Evolutionary conservation across 2,113 vertebrate species (phyloP).

Genomic region (Pygoscelis antarcticus): DNA sequence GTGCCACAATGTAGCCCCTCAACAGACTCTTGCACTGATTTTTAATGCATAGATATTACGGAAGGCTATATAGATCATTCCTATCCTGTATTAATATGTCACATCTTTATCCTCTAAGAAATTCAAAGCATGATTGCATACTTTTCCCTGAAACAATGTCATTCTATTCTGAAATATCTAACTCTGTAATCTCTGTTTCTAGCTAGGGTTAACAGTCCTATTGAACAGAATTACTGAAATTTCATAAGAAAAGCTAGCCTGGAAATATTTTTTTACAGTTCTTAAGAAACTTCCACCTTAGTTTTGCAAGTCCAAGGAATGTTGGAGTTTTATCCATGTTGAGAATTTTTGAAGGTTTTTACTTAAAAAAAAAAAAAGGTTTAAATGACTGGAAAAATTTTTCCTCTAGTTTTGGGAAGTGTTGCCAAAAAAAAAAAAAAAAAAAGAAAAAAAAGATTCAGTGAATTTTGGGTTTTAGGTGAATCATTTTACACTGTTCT

Average conservation of each 20-base stretch:
- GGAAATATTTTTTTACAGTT: background rate
- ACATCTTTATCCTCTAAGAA: background rate
- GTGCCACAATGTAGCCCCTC: background rate
- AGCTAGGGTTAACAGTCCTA: background rate
- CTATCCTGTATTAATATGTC: background rate
- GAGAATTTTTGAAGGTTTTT: background rate
- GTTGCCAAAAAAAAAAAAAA: background rate
- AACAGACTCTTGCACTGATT: background rate
- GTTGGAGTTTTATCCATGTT: background rate
- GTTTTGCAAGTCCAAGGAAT: slow-evolving; percentile 23
- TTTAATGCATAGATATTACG: background rate
- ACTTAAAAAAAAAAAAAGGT: background rate
- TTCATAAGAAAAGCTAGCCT: background rate
- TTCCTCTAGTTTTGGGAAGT: slow-evolving; percentile 1
- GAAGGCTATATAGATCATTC: background rate
- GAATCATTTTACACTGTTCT: slow-evolving; percentile 46
- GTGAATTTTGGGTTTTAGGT: slow-evolving; percentile 38
- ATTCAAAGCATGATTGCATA: background rate
- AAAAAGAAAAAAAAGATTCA: background rate
- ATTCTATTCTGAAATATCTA: background rate
- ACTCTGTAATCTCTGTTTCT: background rate
- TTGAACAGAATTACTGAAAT: background rate
- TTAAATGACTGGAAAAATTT: background rate
- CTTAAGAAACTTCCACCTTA: background rate
- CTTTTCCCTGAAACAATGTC: background rate